Evolutionary conservation across 2,888 invertebrate genomes (phyloP).

Genomic region (Zygogramma bicolorata): DNA sequence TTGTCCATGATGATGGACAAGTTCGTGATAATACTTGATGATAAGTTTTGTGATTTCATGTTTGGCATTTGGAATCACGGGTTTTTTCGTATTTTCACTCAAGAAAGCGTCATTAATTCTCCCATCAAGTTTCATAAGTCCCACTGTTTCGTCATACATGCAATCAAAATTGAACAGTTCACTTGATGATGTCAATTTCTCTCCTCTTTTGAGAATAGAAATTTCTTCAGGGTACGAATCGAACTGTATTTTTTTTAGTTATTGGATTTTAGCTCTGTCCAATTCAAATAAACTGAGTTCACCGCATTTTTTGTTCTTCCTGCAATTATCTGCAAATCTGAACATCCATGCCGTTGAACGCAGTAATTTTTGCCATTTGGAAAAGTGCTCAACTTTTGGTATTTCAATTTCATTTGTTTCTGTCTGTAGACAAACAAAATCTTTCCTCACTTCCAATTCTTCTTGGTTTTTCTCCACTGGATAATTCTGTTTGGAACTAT

Average conservation of each 20-base stretch:
- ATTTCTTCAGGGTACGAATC: background rate
- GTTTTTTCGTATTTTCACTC: background rate
- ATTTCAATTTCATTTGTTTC: too few relatives aligned
- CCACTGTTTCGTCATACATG: background rate
- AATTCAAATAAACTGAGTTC: background rate
- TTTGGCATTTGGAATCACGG: conserved; percentile 6
- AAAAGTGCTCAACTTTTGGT: background rate
- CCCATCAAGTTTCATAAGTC: background rate
- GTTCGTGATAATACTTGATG: conserved; percentile 29
- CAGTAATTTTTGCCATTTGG: background rate
- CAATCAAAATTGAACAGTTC: background rate
- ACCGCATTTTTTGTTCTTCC: background rate
- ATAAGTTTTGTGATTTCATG: conserved; percentile 26
- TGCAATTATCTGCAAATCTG: background rate
- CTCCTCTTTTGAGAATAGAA: background rate
- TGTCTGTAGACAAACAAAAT: background rate
- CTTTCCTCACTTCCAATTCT: background rate
- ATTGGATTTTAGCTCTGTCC: background rate
- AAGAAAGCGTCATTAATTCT: conserved; percentile 3
- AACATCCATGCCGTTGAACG: background rate
- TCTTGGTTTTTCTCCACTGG: background rate
- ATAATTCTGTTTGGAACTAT: background rate
- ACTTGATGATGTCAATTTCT: background rate
- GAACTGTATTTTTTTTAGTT: background rate
- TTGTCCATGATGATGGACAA: conserved; percentile 21